Evolutionary conservation across 2,888 invertebrate species (phyloP).

Genomic region (Nomada fabriciana): DNA sequence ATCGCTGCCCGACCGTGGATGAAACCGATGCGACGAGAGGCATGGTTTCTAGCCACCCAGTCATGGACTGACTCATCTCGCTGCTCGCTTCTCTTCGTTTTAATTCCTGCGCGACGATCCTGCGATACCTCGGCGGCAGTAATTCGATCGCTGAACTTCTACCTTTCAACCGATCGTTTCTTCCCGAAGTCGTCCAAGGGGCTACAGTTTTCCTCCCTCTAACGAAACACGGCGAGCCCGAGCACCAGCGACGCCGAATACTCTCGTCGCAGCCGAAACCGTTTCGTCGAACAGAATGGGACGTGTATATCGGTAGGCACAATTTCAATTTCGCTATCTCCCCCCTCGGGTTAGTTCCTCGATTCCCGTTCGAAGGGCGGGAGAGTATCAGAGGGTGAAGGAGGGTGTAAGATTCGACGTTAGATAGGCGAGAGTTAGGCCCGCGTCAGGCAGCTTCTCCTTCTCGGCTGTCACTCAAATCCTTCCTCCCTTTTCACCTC

Average conservation of each 20-base stretch:
- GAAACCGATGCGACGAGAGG: constrained; percentile 68
- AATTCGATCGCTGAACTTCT: background rate
- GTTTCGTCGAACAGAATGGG: constrained; percentile 61
- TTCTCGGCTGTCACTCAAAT: constrained; percentile 82
- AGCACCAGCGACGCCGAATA: background rate
- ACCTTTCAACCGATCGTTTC: background rate
- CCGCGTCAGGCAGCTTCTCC: constrained; percentile 77
- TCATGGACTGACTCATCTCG: constrained; percentile 61
- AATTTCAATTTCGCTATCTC: constrained; percentile 81
- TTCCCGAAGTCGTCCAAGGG: background rate
- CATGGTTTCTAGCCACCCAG: constrained; percentile 49
- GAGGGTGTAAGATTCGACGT: constrained; percentile 73
- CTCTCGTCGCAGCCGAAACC: constrained; percentile 40
- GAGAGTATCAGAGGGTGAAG: constrained; percentile 26
- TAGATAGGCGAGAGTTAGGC: constrained; percentile 76
- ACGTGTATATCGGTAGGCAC: constrained; percentile 72
- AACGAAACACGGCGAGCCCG: constrained; percentile 17
- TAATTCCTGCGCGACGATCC: constrained; percentile 13
- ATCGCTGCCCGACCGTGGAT: constrained; percentile 72
- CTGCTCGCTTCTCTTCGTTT: constrained; percentile 26
- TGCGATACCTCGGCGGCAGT: background rate
- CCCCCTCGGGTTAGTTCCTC: constrained; percentile 67
- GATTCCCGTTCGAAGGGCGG: constrained; percentile 26
- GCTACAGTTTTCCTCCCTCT: constrained; percentile 19
- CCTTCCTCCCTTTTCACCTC: constrained; percentile 71